These are phyloP conservation scores for Solenopsis fugax DNA, from an alignment of 1,140 invertebrate species.

Conservation along the genomic window DNA sequence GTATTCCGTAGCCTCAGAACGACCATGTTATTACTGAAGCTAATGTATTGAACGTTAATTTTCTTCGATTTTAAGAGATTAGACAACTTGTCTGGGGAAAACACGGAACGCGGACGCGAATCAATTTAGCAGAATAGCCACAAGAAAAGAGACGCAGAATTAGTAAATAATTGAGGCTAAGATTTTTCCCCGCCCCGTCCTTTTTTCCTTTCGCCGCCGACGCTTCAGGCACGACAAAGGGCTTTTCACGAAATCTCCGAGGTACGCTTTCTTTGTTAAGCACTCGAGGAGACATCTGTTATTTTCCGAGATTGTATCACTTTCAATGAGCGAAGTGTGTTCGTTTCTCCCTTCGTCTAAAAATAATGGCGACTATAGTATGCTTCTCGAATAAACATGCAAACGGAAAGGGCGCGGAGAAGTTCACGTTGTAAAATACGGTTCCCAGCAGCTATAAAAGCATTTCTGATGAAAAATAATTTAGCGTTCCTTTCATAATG, in stretches of 20 bases:
- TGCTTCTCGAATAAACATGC: constrained; percentile 40
- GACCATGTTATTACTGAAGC: background rate
- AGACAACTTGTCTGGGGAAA: background rate
- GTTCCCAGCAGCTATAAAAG: background rate
- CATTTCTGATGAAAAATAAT: constrained; percentile 33
- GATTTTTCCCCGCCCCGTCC: constrained; percentile 57
- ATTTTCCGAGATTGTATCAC: constrained; percentile 77
- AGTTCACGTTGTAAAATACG: constrained; percentile 29
- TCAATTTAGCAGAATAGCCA: constrained; percentile 31
- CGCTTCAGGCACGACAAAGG: constrained; percentile 72
- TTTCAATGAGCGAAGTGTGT: constrained; percentile 70
- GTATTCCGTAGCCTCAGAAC: background rate
- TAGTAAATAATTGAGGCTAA: constrained; percentile 71
- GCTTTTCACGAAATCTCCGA: constrained; percentile 74
- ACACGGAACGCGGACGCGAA: background rate
- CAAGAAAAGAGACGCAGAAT: constrained; percentile 36
- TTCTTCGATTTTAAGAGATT: background rate
- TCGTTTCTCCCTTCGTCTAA: constrained; percentile 48
- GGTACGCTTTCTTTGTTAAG: constrained; percentile 76
- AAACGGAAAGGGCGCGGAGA: constrained; percentile 5
- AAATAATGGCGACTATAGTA: constrained; percentile 61
- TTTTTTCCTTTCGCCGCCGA: constrained; percentile 59
- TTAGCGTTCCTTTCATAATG: constrained; percentile 35
- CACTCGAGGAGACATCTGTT: constrained; percentile 77
- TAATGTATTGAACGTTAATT: background rate